Percentiles rank a stretch among this genome's conserved stretches.
phyloP scores from a whole-genome alignment of 2,888 invertebrate genomes.

The Megamerina dolium region DNA sequence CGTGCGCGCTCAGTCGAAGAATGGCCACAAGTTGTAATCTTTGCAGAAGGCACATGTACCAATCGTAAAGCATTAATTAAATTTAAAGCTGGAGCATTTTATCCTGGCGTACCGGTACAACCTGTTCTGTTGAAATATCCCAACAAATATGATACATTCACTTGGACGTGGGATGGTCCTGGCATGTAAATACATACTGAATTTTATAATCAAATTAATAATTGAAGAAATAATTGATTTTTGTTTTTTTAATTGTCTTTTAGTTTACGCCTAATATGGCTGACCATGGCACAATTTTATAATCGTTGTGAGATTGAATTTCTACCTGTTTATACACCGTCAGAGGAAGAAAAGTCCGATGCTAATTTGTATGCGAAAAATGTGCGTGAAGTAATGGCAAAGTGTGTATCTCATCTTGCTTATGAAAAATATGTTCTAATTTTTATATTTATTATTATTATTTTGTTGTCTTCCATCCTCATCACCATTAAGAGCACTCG shows the following conservation, averaged over 20 bases:
- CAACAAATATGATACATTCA: slow-evolving; percentile 80
- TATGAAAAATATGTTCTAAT: background rate
- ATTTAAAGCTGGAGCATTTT: slow-evolving; percentile 89
- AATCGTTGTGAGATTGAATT: slow-evolving; percentile 87
- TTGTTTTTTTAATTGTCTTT: slow-evolving; percentile 26
- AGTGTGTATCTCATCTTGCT: slow-evolving; percentile 58
- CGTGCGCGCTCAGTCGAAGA: slow-evolving; percentile 76
- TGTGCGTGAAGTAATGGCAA: slow-evolving; percentile 85
- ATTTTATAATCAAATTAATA: background rate
- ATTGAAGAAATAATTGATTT: background rate
- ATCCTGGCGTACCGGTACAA: slow-evolving; percentile 92
- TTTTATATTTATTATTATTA: background rate
- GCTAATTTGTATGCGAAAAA: slow-evolving; percentile 86
- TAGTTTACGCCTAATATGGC: slow-evolving; percentile 77
- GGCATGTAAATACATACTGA: slow-evolving; percentile 71
- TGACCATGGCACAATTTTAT: slow-evolving; percentile 81
- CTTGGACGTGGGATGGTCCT: slow-evolving; percentile 94
- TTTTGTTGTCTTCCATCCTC: background rate
- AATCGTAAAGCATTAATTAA: slow-evolving; percentile 86
- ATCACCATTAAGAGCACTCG: slow-evolving; percentile 62
- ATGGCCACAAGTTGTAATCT: slow-evolving; percentile 90
- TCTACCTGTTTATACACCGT: slow-evolving; percentile 85
- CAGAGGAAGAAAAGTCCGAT: slow-evolving; percentile 76
- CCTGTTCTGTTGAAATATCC: slow-evolving; percentile 89
- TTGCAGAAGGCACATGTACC: slow-evolving; percentile 95